phyloP scores from a whole-genome alignment of 2,113 vertebrate genomes.

The Oxygymnocypris stewartii region DNA sequence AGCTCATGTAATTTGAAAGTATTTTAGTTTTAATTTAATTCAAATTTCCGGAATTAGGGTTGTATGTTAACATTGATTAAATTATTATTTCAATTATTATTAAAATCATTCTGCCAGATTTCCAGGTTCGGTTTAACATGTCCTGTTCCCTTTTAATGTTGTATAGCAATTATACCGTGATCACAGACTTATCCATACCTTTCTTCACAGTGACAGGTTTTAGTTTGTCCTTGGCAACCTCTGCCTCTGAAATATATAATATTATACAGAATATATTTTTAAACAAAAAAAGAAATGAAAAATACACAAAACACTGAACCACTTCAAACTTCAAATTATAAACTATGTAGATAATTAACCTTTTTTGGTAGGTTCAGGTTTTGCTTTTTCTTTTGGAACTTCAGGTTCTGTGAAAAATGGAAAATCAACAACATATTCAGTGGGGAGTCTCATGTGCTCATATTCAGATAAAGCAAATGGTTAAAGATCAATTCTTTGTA shows the following conservation, averaged over 20 bases:
- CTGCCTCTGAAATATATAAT: slow-evolving; percentile 53
- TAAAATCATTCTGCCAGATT: background rate
- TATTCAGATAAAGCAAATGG: background rate
- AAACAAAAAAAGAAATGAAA: background rate
- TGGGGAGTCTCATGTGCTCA: background rate
- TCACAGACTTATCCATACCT: background rate
- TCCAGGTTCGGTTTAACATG: background rate
- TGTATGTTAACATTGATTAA: background rate
- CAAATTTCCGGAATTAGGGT: too few relatives aligned
- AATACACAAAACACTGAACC: background rate
- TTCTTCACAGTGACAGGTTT: slow-evolving; percentile 59
- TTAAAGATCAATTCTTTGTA: background rate
- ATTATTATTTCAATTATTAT: background rate
- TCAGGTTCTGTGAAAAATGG: background rate
- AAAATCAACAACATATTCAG: background rate
- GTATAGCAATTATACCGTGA: background rate
- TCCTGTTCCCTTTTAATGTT: background rate
- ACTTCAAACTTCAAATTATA: background rate
- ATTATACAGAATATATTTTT: background rate
- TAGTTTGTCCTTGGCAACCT: slow-evolving; percentile 60
- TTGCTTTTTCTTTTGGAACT: background rate
- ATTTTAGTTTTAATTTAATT: too few relatives aligned
- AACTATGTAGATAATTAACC: background rate
- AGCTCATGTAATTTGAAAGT: too few relatives aligned
- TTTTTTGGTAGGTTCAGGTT: slow-evolving; percentile 13